Conservation (phyloP, 2,113 vertebrate genomes). For the human region DNA sequence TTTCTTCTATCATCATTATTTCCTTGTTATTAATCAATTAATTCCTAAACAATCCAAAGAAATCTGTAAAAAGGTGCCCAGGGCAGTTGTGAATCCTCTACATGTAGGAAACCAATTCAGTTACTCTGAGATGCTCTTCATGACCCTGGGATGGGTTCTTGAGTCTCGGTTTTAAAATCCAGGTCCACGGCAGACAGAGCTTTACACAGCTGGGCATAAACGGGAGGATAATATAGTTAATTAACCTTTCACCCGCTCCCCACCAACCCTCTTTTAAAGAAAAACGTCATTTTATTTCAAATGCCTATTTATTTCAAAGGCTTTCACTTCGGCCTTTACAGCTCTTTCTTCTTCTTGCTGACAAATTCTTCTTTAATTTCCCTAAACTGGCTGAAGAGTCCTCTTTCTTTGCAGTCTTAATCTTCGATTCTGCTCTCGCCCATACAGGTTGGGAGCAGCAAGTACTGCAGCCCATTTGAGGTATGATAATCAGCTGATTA, state of each 20-base stretch:
- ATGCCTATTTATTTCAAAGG: constrained; percentile 78
- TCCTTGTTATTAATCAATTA: constrained; percentile 71
- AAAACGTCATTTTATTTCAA: constrained; percentile 78
- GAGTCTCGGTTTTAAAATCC: constrained; percentile 76
- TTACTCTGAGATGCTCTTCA: constrained; percentile 81
- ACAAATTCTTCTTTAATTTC: constrained; percentile 86
- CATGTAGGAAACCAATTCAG: constrained; percentile 79
- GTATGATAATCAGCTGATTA: constrained; percentile 99
- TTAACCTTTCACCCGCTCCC: constrained; percentile 85
- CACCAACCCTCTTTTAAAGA: constrained; percentile 75
- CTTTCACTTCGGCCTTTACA: constrained; percentile 60
- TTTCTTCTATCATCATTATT: constrained; percentile 63
- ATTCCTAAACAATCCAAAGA: constrained; percentile 51
- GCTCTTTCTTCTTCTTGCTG: constrained; percentile 73
- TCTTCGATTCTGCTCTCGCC: constrained; percentile 86
- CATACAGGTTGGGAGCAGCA: constrained; percentile 87
- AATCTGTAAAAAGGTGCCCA: constrained; percentile 13
- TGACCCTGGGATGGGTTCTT: constrained; percentile 77
- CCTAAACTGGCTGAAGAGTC: constrained; percentile 82
- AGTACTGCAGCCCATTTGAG: constrained; percentile 93
- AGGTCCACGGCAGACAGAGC: constrained; percentile 70
- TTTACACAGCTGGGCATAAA: constrained; percentile 87
- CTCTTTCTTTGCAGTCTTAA: constrained; percentile 84
- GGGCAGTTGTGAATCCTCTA: constrained; percentile 58
- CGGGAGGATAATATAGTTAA: constrained; percentile 85